Evolutionary conservation across 2,113 vertebrate genomes (phyloP).

Genomic region (Motacilla alba): DNA sequence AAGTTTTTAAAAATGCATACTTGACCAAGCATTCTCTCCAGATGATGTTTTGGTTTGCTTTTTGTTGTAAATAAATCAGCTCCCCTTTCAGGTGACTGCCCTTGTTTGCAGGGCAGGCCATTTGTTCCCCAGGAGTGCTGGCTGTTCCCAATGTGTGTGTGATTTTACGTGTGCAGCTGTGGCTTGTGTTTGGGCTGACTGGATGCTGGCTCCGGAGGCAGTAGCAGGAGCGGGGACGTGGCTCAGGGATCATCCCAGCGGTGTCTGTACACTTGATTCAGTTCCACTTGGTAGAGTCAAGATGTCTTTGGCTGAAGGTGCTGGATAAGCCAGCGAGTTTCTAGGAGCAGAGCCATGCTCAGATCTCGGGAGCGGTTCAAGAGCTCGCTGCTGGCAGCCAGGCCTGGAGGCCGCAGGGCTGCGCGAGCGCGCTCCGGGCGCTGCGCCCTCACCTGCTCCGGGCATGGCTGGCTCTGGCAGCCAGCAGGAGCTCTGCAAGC

Average conservation of each 20-base stretch:
- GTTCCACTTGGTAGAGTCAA: background rate
- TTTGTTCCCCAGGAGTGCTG: background rate
- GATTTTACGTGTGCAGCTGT: background rate
- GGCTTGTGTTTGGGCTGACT: background rate
- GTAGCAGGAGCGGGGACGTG: background rate
- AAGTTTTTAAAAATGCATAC: background rate
- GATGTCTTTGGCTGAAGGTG: background rate
- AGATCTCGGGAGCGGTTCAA: background rate
- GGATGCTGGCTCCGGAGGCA: background rate
- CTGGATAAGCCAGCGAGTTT: background rate
- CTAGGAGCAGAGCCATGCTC: constrained; percentile 28
- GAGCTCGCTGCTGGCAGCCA: background rate
- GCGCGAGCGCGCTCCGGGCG: fast-evolving
- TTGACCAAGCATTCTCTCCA: background rate
- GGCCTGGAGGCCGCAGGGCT: background rate
- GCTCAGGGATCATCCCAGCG: background rate
- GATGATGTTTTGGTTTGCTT: background rate
- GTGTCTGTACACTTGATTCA: constrained; percentile 3
- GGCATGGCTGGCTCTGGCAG: background rate
- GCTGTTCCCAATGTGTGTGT: background rate
- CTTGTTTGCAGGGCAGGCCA: background rate
- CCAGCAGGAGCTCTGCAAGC: background rate
- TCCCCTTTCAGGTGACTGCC: background rate
- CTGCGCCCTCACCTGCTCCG: background rate
- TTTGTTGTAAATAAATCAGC: background rate